A percentile compares a stretch with the other conserved stretches of the same genome.
Evolutionary conservation across 2,113 vertebrate species (phyloP).

Genomic region (Halcyon senegalensis): DNA sequence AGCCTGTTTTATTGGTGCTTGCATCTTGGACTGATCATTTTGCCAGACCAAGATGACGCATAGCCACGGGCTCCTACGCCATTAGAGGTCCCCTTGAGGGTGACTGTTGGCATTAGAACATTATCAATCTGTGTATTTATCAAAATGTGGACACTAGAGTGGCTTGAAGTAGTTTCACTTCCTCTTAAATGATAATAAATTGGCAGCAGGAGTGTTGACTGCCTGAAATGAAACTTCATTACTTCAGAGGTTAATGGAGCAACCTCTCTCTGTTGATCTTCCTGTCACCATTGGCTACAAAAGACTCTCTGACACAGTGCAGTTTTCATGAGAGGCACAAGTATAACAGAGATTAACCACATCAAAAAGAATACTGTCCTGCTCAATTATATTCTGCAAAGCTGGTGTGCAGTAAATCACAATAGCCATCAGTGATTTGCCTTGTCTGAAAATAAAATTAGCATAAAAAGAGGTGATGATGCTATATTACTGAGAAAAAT

Average conservation of each 20-base stretch:
- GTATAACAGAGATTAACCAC: slow-evolving; percentile 60
- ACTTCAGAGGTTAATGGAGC: slow-evolving; percentile 68
- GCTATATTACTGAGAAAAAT: slow-evolving; percentile 14
- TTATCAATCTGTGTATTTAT: slow-evolving; percentile 38
- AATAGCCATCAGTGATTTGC: slow-evolving; percentile 27
- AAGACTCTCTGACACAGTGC: slow-evolving; percentile 46
- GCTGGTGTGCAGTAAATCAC: background rate
- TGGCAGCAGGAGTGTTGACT: slow-evolving; percentile 52
- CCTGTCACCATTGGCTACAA: slow-evolving; percentile 52
- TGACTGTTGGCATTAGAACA: background rate
- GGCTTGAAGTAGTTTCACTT: slow-evolving; percentile 61
- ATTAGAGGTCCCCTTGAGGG: slow-evolving; percentile 26
- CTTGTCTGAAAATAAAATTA: slow-evolving; percentile 56
- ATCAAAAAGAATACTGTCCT: slow-evolving; percentile 51
- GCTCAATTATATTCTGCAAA: slow-evolving; percentile 34
- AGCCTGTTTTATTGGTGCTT: background rate
- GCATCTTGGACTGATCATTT: background rate
- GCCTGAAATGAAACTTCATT: slow-evolving; percentile 68
- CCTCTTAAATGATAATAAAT: slow-evolving; percentile 68
- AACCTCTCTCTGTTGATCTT: slow-evolving; percentile 64
- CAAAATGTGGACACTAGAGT: slow-evolving; percentile 53
- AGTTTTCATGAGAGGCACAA: slow-evolving; percentile 60
- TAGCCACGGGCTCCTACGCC: background rate
- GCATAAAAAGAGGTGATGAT: slow-evolving; percentile 21
- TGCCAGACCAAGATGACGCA: background rate